Percentiles rank a stretch among this genome's conserved stretches.
Conservation (phyloP, 2,113 vertebrate genomes). For the Asarcornis scutulata region DNA sequence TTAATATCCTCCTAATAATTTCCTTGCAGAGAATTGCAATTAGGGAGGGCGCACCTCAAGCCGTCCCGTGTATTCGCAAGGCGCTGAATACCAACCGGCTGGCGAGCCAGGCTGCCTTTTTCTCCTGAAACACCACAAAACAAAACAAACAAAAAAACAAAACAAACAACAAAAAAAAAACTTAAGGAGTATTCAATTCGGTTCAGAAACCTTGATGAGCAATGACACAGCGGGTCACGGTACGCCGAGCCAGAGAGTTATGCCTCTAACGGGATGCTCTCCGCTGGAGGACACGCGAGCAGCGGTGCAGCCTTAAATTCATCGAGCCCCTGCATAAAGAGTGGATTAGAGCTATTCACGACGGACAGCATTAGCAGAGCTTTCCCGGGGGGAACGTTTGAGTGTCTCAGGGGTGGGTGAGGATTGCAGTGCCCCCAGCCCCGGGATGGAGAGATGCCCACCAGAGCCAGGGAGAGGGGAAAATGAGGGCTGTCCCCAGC, state of each 20-base stretch:
- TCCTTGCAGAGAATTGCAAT: constrained; percentile 22
- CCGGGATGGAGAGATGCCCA: neutral
- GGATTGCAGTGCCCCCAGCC: neutral
- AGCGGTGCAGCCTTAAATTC: constrained; percentile 32
- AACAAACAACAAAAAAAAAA: neutral
- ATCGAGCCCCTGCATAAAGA: constrained; percentile 5
- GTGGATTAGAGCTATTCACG: constrained; percentile 41
- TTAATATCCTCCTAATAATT: constrained; percentile 60
- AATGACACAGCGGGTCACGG: neutral
- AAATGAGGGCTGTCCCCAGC: neutral
- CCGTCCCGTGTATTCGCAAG: neutral
- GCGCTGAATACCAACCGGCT: neutral
- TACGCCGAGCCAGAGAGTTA: constrained; percentile 4
- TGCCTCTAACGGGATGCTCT: constrained; percentile 26
- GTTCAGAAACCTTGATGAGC: neutral
- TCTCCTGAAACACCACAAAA: neutral
- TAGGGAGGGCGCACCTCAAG: constrained; percentile 15
- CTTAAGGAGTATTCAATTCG: neutral
- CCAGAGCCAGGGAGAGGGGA: rapidly evolving
- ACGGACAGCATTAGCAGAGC: constrained; percentile 26
- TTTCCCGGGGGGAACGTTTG: neutral
- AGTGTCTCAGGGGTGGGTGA: neutral
- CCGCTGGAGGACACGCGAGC: neutral
- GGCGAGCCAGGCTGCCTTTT: neutral
- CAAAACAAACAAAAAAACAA: too few relatives aligned